Evolutionary conservation across 2,797 vertebrate genomes (phyloP), one percentile per base, ranked within the genome.

Genomic region (Hypotaenidia philippensis): DNA sequence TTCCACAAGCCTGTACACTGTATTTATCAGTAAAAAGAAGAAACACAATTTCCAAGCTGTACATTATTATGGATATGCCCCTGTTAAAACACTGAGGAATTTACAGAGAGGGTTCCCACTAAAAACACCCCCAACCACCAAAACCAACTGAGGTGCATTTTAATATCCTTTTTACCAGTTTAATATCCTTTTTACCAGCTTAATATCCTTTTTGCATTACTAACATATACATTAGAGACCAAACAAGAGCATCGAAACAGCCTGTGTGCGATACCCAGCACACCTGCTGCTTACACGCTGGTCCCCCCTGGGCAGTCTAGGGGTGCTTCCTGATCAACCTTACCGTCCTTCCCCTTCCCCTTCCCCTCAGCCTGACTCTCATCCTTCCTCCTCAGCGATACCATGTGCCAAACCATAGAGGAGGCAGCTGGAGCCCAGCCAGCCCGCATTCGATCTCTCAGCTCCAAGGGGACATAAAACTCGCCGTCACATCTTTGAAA

Each of bases 281-380:
- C 3, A 4, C n/a, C 29, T 41, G 32, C 75, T 36, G 4, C 36
- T 13, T 10, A 13, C 1, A 1, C 14, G 22, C 22, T 47, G 25
- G 32, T 20, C 11, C 6, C 11, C 1, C 0, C 7, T 2, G 5
- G 2, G 31, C 16, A 52, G 68, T 44, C 10, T 0, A 0, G 14
- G 15, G 25, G n/a, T 21, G 34, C 41, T 17, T 38, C 56, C 71
- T n/a, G 64, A 75, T 59, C 34, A 50, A 5, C 17, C 61, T 13
- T 6, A 19, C 5, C 0, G 4, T 44, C 89, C 76, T 71, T 68
- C 61, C 29, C 36, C 53, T 47, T 12, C 32, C 9, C n/a, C 53
- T 47, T 12, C 32, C 9, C n/a, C 57, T 75, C 72, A 29, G 0
- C 5, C n/a, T 16, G n/a, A 64, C 53, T 71, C 69, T 47, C 15